A percentile compares a stretch with the other conserved stretches of the same genome.
Conservation (phyloP, 2,888 invertebrate species). For the Platypus cylindrus region DNA sequence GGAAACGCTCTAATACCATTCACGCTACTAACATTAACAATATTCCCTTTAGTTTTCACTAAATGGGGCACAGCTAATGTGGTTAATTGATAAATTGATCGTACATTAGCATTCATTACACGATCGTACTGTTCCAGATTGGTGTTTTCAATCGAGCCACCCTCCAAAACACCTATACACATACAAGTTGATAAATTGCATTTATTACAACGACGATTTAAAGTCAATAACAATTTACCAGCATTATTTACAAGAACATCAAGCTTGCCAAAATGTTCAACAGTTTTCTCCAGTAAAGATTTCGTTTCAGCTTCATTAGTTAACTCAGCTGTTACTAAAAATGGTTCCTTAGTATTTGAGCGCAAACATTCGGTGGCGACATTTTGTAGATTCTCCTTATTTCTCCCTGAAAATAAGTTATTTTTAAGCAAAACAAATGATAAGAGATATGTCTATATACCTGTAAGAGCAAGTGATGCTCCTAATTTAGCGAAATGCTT, state of each 20-base stretch:
- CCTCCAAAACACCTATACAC: slow-evolving; percentile 17
- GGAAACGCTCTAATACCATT: slow-evolving; percentile 85
- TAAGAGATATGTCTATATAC: slow-evolving; percentile 17
- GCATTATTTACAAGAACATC: slow-evolving; percentile 87
- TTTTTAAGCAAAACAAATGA: not conserved
- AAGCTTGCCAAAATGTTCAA: slow-evolving; percentile 61
- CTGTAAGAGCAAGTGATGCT: slow-evolving; percentile 59
- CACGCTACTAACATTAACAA: slow-evolving; percentile 93
- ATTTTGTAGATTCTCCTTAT: slow-evolving; percentile 50
- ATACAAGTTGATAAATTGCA: not conserved
- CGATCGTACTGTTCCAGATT: slow-evolving; percentile 76
- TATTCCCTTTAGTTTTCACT: slow-evolving; percentile 67
- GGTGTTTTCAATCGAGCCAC: slow-evolving; percentile 76
- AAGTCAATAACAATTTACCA: slow-evolving; percentile 36
- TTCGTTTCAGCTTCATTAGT: slow-evolving; percentile 61
- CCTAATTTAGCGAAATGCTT: slow-evolving; percentile 62
- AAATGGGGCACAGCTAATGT: slow-evolving; percentile 81
- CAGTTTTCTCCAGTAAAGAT: slow-evolving; percentile 56
- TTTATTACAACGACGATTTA: not conserved
- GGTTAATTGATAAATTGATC: slow-evolving; percentile 69
- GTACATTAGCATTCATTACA: slow-evolving; percentile 80
- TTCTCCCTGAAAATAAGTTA: slow-evolving; percentile 52
- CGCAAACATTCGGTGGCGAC: slow-evolving; percentile 47
- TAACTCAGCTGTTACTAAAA: slow-evolving; percentile 56
- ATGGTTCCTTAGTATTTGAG: slow-evolving; percentile 41